phyloP scores from a whole-genome alignment of 2,113 vertebrate genomes.

The Crotalus horridus region DNA sequence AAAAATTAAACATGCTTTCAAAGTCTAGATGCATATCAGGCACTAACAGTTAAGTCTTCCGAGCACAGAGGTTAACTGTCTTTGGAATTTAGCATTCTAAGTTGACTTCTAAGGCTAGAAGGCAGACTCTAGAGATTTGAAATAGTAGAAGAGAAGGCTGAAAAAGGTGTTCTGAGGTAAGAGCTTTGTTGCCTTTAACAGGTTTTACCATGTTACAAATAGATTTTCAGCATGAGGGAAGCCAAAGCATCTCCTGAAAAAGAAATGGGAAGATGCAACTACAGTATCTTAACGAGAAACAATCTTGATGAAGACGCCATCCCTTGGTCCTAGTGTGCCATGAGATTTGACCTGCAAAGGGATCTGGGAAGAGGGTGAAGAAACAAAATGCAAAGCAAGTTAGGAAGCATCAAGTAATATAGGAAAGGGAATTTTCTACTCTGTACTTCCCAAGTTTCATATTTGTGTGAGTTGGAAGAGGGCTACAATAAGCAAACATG shows the following conservation, averaged over 20 bases:
- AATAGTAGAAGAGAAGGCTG: neutral
- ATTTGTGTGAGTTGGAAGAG: neutral
- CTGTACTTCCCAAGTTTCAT: neutral
- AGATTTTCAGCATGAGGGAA: slow-evolving; percentile 23
- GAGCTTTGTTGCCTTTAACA: neutral
- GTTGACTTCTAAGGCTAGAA: neutral
- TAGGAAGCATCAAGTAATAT: neutral
- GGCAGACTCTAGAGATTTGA: neutral
- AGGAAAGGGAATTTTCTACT: neutral
- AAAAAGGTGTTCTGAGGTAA: neutral
- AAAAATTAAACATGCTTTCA: neutral
- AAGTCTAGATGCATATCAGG: neutral
- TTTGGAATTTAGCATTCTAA: neutral
- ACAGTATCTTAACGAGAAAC: slow-evolving; percentile 56
- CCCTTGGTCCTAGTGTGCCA: slow-evolving; percentile 82
- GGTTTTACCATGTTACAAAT: neutral
- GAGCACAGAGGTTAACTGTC: neutral
- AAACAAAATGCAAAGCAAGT: slow-evolving; percentile 29
- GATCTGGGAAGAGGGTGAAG: slow-evolving; percentile 68
- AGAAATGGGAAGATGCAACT: neutral
- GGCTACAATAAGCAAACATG: neutral
- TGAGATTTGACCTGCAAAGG: slow-evolving; percentile 85
- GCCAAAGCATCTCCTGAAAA: neutral
- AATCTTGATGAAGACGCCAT: slow-evolving; percentile 83
- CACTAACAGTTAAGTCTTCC: neutral